Evolutionary conservation across 2,888 invertebrate genomes (phyloP), one percentile per base, ranked within the genome.

Genomic region (Eumerus sabulonum): DNA sequence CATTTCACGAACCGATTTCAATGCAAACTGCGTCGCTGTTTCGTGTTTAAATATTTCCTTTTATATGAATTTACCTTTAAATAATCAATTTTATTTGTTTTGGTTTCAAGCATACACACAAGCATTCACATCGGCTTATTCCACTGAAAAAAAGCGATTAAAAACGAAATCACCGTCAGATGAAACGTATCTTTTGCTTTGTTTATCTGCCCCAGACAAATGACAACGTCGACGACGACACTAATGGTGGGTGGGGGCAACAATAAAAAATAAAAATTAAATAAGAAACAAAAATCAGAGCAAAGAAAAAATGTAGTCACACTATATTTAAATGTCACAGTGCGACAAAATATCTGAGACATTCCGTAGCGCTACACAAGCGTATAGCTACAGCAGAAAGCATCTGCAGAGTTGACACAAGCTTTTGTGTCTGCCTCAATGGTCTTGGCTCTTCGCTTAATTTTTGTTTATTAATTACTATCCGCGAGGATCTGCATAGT

Each of bases 391-490:
- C 7, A 27, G 27, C 27, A 27, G 3, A 60, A 59, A 56, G 67
- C 60, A 76, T 72, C 60, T 76, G 50, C 60, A 72, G 71, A 62
- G 47, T 54, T 62, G n/a, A n/a, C 40, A 60, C 36, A 66, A 14
- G 54, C 40, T 71, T 40, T 11, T 42, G 45, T 57, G 53, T 59
- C 62, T 57, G 42, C 47, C 67, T 73, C 17, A 51, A 40, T 27
- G 27, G 27, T 4, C 47, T 67, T 67, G 27, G 45, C 48, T 38
- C 44, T n/a, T 44, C 16, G 16, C 50, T 53, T 12, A 27, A 35
- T 17, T 50, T 62, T 62, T 44, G 40, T 51, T 51, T 44, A 35
- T 53, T 51, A 40, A 40, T 54, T 47, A 40, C 45, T 47, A 13
- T 2, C 3, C 51, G 14, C 11, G 13, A 14, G 42, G 40, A 19